Evolutionary conservation across 2,113 vertebrate genomes (phyloP).

Genomic region (Rhinolophus sinicus): DNA sequence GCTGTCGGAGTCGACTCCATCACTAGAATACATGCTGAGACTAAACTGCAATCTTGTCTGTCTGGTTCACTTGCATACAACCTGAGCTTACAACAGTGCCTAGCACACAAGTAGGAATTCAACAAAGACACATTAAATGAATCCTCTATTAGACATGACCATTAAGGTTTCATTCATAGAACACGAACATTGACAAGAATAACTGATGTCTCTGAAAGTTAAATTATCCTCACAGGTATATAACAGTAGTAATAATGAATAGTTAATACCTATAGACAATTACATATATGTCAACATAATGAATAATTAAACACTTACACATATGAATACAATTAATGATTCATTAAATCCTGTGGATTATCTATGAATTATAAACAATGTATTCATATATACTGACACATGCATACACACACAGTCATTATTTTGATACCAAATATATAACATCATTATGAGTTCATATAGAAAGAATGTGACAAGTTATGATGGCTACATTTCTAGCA

Average conservation of each 20-base stretch:
- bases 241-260: background rate
- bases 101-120: background rate
- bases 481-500: slow-evolving; percentile 73
- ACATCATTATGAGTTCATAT: slow-evolving; percentile 74
- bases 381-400: slow-evolving; percentile 40
- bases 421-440: slow-evolving; percentile 62
- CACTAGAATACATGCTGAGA: background rate
- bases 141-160: background rate
- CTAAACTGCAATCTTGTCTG: background rate
- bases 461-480: slow-evolving; percentile 71
- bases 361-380: slow-evolving; percentile 72
- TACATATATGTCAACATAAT: background rate
- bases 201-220: background rate
- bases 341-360: slow-evolving; percentile 69
- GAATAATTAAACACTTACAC: background rate
- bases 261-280: background rate
- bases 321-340: background rate
- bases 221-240: background rate
- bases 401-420: slow-evolving; percentile 18
- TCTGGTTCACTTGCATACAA: background rate
- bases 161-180: background rate
- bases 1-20: background rate
- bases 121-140: background rate
- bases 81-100: background rate
- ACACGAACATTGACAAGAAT: background rate